Base-by-base conservation (phyloP, 2,888 invertebrate species). In the Allolobophora icterica region DNA sequence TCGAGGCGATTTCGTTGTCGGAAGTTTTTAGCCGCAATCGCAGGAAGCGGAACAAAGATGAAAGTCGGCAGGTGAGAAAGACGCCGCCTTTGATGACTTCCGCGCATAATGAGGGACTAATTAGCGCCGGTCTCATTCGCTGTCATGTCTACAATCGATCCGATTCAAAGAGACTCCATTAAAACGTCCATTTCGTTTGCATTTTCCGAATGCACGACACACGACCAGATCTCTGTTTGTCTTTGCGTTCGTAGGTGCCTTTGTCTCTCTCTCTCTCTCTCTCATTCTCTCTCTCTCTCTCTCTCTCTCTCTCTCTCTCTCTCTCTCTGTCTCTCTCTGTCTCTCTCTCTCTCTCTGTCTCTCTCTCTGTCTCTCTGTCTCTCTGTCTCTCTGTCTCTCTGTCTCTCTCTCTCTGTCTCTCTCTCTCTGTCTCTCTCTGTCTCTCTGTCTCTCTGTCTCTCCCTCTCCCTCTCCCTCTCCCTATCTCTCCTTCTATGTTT, bases 1-100 rank as follows among this genome's bases (percentile, higher is more conserved):
- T 52, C 52, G 52, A 52, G 13, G 52, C 52, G 52, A n/a, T 6
- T 71, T n/a, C n/a, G 71, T 71, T 2, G n/a, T n/a, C 71, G 71
- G 71, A 71, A 71, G n/a, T 71, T 71, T n/a, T n/a, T 38, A 6
- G 71, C n/a, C 0, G 71, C 5, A 71, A n/a, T 71, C 71, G 30
- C 71, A n/a, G 71, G 71, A 71, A n/a, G 71, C 71, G 17, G 71
- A 71, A 71, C n/a, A 71, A 71, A 71, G 30, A 71, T 71, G 8
- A 71, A n/a, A 30, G 71, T n/a, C 30, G 71, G 71, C 71, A 71
- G 71, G 87, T 24, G 87, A 87, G 87, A 87, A 38, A 35, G 87
- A 35, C 87, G 35, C 35, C 5, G 35, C n/a, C 34, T 87, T 87
- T 87, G 87, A 35, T 87, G 87, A 35, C 38, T n/a, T 71, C 71